Conservation (phyloP, 2,797 vertebrate species). For the Sparus aurata region DNA sequence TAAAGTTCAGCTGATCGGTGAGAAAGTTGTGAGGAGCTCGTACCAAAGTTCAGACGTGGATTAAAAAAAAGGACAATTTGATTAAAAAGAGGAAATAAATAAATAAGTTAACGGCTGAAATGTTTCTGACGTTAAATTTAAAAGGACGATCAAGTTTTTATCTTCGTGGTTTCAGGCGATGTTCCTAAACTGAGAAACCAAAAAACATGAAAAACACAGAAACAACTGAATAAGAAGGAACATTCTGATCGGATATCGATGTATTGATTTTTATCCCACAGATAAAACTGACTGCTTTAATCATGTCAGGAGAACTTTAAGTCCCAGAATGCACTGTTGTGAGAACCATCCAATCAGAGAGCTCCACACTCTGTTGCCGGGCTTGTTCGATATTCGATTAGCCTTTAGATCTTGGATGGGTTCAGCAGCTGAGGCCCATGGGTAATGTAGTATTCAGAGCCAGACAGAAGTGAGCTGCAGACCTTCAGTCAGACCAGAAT, state of each 20-base stretch:
- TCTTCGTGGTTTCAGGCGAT: slow-evolving; percentile 12
- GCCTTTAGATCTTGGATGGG: neutral
- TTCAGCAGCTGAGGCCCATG: slow-evolving; percentile 20
- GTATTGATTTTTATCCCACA: neutral
- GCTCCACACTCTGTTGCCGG: neutral
- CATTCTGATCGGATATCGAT: neutral
- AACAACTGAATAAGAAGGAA: neutral
- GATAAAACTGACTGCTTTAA: neutral
- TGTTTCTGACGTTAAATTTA: neutral
- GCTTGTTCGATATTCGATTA: neutral
- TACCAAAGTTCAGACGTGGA: slow-evolving; percentile 26
- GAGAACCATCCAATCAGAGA: slow-evolving; percentile 14
- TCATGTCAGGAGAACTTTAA: slow-evolving; percentile 4
- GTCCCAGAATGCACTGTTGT: slow-evolving; percentile 34
- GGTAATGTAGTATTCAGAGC: slow-evolving; percentile 30
- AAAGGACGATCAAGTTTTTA: neutral
- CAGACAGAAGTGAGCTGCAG: neutral
- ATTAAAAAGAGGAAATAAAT: slow-evolving; percentile 56
- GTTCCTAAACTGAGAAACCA: neutral
- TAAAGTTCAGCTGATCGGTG: neutral
- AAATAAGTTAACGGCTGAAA: slow-evolving; percentile 72
- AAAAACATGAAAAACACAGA: neutral
- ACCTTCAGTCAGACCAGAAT: too few relatives aligned
- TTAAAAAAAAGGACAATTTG: slow-evolving; percentile 13
- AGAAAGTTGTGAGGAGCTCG: slow-evolving; percentile 20